Evolutionary conservation across 2,888 invertebrate genomes (phyloP).

Genomic region (Eristalis pertinax): DNA sequence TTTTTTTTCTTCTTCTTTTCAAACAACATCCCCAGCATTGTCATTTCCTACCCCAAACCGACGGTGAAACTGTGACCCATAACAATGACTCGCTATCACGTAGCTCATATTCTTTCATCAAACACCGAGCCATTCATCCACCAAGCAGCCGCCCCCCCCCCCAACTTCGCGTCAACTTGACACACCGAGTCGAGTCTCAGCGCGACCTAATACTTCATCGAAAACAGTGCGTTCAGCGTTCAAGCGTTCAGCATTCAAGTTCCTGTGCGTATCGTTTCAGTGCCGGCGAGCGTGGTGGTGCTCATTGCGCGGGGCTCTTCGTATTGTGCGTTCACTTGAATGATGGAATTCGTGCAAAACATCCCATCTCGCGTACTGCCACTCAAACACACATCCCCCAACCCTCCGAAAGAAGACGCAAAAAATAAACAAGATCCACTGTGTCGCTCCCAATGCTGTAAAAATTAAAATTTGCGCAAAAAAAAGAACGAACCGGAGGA

Average conservation of each 20-base stretch:
- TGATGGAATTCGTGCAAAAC: constrained; percentile 57
- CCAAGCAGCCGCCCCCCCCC: constrained; percentile 1
- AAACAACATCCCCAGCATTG: background rate
- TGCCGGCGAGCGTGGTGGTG: background rate
- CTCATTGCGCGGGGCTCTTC: background rate
- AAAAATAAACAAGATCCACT: background rate
- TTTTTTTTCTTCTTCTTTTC: background rate
- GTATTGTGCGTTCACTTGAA: constrained; percentile 5
- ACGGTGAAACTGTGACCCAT: constrained; percentile 51
- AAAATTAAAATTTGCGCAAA: constrained; percentile 75
- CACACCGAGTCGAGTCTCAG: constrained; percentile 23
- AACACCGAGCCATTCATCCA: constrained; percentile 35
- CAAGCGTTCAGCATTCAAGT: constrained; percentile 2
- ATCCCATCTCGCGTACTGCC: constrained; percentile 59
- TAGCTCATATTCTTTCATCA: constrained; percentile 32
- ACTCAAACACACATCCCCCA: constrained; percentile 41
- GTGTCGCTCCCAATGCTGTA: constrained; percentile 65
- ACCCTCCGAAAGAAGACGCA: background rate
- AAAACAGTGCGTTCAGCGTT: constrained; percentile 60
- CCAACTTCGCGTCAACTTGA: constrained; percentile 32
- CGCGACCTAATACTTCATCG: constrained; percentile 40
- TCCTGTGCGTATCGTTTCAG: constrained; percentile 16
- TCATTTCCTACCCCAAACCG: background rate
- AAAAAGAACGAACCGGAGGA: constrained; percentile 72
- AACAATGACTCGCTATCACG: constrained; percentile 45